phyloP scores from a whole-genome alignment of 2,888 invertebrate species.

The Protonemura montana region DNA sequence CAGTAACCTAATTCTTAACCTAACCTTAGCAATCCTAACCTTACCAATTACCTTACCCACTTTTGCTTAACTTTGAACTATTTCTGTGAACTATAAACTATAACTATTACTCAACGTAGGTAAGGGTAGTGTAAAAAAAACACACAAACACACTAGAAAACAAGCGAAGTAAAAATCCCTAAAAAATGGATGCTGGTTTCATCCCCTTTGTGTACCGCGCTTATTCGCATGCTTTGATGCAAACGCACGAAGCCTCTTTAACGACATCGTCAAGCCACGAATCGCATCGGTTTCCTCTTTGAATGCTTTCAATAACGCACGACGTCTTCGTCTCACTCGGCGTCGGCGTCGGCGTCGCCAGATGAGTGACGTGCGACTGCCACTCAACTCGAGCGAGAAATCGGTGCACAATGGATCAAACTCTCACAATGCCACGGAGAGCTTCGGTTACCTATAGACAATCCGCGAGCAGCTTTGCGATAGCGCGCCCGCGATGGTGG shows the following conservation, averaged over 20 bases:
- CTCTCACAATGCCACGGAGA: not conserved
- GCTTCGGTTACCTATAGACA: not conserved
- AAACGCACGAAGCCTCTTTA: not conserved
- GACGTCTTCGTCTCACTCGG: not conserved
- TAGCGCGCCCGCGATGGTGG: not conserved
- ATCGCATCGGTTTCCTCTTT: not conserved
- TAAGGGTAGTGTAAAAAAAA: too few species aligned
- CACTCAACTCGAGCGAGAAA: not conserved
- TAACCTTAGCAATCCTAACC: too few species aligned
- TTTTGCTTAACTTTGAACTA: too few species aligned
- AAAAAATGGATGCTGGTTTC: too few species aligned
- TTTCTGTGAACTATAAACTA: too few species aligned
- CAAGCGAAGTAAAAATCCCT: too few species aligned
- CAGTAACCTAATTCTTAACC: too few species aligned
- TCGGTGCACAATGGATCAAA: not conserved
- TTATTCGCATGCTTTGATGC: not conserved
- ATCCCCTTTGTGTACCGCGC: not conserved
- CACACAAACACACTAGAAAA: too few species aligned
- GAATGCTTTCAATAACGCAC: not conserved
- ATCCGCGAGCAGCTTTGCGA: not conserved
- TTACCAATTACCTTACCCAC: too few species aligned
- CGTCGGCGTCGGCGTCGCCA: not conserved
- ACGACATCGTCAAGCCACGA: not conserved
- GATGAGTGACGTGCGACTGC: slow-evolving; percentile 12
- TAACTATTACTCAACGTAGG: too few species aligned